Conservation (phyloP, 2,797 vertebrate species). For the Kryptolebias ocellatus region DNA sequence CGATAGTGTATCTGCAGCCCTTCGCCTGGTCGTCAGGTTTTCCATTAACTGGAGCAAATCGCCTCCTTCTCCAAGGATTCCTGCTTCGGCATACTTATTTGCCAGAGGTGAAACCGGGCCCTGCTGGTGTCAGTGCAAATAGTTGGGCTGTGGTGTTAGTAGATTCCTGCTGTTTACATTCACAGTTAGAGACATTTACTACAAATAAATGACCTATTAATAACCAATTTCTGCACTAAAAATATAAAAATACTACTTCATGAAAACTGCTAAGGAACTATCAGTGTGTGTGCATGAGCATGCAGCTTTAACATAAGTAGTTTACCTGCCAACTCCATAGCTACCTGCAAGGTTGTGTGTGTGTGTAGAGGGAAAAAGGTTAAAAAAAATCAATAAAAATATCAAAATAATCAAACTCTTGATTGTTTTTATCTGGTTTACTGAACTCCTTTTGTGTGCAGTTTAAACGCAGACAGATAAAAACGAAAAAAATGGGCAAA, state of each 20-base stretch:
- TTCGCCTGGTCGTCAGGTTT: slow-evolving; percentile 60
- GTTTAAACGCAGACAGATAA: too few species aligned
- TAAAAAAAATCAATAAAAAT: background rate
- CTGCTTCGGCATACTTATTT: slow-evolving; percentile 54
- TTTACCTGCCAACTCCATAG: slow-evolving; percentile 1
- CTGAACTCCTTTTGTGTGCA: too few species aligned
- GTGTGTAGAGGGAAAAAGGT: slow-evolving; percentile 11
- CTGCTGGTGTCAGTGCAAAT: slow-evolving; percentile 72
- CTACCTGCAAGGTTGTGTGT: background rate
- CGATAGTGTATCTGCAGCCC: slow-evolving; percentile 46
- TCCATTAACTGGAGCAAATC: slow-evolving; percentile 59
- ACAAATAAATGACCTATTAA: slow-evolving; percentile 35
- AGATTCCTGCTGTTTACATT: slow-evolving; percentile 39
- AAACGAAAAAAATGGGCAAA: background rate
- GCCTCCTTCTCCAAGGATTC: slow-evolving; percentile 58
- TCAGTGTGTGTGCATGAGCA: background rate
- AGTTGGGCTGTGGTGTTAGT: slow-evolving; percentile 65
- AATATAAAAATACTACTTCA: slow-evolving; percentile 14
- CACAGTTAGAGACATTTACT: slow-evolving; percentile 14
- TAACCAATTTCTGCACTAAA: slow-evolving; percentile 21
- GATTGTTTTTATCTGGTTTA: too few species aligned
- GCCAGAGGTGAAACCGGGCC: slow-evolving; percentile 63
- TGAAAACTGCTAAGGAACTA: slow-evolving; percentile 21
- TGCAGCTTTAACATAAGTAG: slow-evolving; percentile 23
- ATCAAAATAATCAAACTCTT: background rate